Evolutionary conservation across 2,888 invertebrate species (phyloP), one percentile per base, ranked within the genome.

Genomic region (Drosophila austrosaltans): DNA sequence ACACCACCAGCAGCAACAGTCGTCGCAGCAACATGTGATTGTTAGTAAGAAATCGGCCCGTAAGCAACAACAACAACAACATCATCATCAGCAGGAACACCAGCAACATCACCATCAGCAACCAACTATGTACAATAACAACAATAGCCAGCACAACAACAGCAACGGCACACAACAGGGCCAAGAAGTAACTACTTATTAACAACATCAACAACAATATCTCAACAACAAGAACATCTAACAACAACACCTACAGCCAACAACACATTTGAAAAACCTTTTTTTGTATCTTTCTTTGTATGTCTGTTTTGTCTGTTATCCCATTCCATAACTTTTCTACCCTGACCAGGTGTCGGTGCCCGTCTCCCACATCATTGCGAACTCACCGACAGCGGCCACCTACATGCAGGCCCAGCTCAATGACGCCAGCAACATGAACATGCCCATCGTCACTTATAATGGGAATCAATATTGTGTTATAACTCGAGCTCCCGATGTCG

Each of bases 401-500:
- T 91, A 91, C 63, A 90, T 91, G 76, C 91, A 91, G 76, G 90
- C 90, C 0, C 91, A 91, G 60, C 72, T 91, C 36, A 91, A 74
- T 58, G 68, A 36, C 66, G 58, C 63, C 66, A 69, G 77, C 72
- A 76, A 76, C 22, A 77, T 78, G 74, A 81, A 76, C 58, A 79
- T 91, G 77, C 91, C 91, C 69, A 89, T 91, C 69, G 91, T 91
- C 79, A 90, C 91, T 75, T 91, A 91, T 70, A 91, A 91, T 64
- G 91, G 91, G 53, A 91, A 89, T 72, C 87, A 87, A 70, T 91
- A 91, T 80, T 91, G 91, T 77, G 91, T 91, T 72, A 91, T 91
- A 62, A 89, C 91, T 30, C 84, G 91, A 48, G 88, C 79, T 61
- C 78, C 91, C 53, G 90, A 90, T 73, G 75, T 89, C 76, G 81